Percentiles rank a stretch among this genome's conserved stretches.
Evolutionary conservation across 2,888 invertebrate genomes (phyloP).

Genomic region (Elmis aenea): DNA sequence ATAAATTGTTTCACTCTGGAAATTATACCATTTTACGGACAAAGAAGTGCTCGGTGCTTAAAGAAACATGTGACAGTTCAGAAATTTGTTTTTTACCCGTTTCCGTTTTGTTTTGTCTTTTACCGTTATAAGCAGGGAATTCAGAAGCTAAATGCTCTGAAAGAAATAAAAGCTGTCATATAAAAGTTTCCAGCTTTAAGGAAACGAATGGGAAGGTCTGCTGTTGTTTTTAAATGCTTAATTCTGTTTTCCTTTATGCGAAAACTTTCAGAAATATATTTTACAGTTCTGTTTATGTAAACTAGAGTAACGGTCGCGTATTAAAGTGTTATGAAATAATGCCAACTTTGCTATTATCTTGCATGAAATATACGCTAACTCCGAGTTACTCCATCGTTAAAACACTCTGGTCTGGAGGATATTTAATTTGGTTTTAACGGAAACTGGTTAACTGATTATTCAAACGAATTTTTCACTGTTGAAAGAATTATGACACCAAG

Average conservation of each 20-base stretch:
- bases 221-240: slow-evolving; percentile 13
- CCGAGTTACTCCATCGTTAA: too few species aligned
- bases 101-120: slow-evolving; percentile 16
- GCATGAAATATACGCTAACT: too few species aligned
- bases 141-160: slow-evolving; percentile 17
- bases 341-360: too few species aligned
- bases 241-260: slow-evolving; percentile 8
- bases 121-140: slow-evolving; percentile 7
- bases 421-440: too few species aligned
- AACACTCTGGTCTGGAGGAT: too few species aligned
- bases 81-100: slow-evolving; percentile 16
- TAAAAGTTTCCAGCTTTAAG: slow-evolving; percentile 18
- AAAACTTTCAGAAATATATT: too few species aligned
- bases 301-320: too few species aligned
- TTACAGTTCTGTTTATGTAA: too few species aligned
- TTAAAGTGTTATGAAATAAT: too few species aligned
- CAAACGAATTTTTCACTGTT: too few species aligned
- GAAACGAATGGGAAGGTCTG: slow-evolving; percentile 14
- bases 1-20: not conserved
- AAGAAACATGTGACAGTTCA: slow-evolving; percentile 15
- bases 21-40: slow-evolving; percentile 10
- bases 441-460: too few species aligned
- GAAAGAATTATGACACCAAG: too few species aligned
- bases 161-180: slow-evolving; percentile 20
- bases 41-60: slow-evolving; percentile 5